Base-by-base conservation (phyloP, 2,888 invertebrate genomes). In the Eretmocerus hayati region DNA sequence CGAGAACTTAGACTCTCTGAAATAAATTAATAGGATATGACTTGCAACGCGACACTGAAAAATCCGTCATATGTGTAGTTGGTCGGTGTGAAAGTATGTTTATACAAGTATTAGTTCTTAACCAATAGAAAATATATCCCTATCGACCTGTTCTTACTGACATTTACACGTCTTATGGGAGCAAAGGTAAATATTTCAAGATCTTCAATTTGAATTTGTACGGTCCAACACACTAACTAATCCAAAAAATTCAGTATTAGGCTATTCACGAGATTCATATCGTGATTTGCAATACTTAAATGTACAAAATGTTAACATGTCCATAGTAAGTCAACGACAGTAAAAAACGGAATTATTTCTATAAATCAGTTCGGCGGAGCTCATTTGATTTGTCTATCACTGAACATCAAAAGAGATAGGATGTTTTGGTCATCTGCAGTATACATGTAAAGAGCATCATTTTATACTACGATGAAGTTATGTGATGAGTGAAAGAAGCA, bases 291-390 rank as follows among this genome's bases (percentile, higher is more conserved):
- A 31, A 39, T 19, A 18, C 21, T 46, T 47, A 46, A 44, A 42
- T 48, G 13, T 45, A 48, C 45, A 48, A 26, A 11, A 48, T 21
- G 15, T 31, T 32, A 15, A 30, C 20, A 23, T 39, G 16, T 33
- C 20, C 11, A 42, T 42, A 20, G 16, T 21, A 31, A 37, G 38
- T 37, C 38, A 42, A 23, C 35, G 45, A 22, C 33, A 32, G 18
- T 16, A 42, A 33, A 37, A 45, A 47, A 45, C n/a, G 32, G 22
- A 5, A 33, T 36, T 6, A 33, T 13, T 42, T 31, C n/a, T 37
- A n/a, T 47, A 42, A 48, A 48, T 52, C 52, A 52, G 49, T 52
- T 52, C 52, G 46, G 46, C 42, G 46, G 49, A 52, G 49, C 45
- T 42, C 45, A 51, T 44, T 44, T 23, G 43, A 38, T 30, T 20